Evolutionary conservation across 2,888 invertebrate genomes (phyloP).

Genomic region (Acrocera orbiculus): DNA sequence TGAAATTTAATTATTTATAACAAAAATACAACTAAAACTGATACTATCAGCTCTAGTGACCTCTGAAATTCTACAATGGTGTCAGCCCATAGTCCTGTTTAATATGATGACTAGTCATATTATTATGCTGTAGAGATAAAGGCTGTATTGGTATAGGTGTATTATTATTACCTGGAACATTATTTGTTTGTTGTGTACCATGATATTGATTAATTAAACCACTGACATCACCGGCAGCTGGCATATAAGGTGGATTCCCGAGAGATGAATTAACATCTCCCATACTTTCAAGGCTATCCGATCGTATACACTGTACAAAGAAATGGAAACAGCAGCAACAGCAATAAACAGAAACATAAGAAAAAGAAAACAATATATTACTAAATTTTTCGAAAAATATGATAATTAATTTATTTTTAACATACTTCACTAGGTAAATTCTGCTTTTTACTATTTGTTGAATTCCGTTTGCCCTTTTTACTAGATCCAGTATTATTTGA

Average conservation of each 20-base stretch:
- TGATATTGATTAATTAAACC: constrained; percentile 18
- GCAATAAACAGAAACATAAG: constrained; percentile 3
- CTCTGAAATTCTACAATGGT: constrained; percentile 39
- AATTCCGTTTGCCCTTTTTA: constrained; percentile 26
- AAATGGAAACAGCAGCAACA: constrained; percentile 5
- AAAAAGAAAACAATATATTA: neutral
- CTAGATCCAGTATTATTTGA: constrained; percentile 19
- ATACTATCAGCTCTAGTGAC: neutral
- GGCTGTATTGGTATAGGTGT: constrained; percentile 16
- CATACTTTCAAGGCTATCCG: constrained; percentile 47
- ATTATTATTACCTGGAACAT: too few species aligned
- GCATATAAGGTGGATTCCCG: constrained; percentile 29
- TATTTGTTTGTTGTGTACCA: constrained; percentile 13
- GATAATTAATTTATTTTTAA: neutral
- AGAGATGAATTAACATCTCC: constrained; percentile 35
- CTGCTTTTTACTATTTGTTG: constrained; percentile 21
- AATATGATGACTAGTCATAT: constrained; percentile 37
- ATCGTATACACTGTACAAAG: constrained; percentile 32
- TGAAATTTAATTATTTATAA: neutral
- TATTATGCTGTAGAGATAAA: constrained; percentile 9
- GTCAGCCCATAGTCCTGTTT: constrained; percentile 81
- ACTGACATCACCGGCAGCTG: constrained; percentile 23
- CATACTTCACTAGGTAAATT: constrained; percentile 31
- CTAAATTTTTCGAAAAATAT: neutral
- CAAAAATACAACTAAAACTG: neutral